A percentile compares a stretch with the other conserved stretches of the same genome.
Conservation (phyloP, 2,888 invertebrate genomes). For the Drosophila infuscata region DNA sequence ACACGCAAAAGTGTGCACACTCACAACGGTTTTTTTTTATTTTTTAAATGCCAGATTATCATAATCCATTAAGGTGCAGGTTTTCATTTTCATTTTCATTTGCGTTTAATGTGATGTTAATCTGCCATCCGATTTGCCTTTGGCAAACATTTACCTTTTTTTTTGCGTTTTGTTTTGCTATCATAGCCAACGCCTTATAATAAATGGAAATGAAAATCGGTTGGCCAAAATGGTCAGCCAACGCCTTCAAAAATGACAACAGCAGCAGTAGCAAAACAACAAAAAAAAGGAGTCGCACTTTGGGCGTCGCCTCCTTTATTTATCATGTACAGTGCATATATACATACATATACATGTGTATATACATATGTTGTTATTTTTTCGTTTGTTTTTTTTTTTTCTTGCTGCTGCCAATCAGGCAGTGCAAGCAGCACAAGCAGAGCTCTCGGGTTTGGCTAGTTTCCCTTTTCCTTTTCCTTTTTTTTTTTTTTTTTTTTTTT, state of each 20-base stretch:
- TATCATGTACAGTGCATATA: slow-evolving; percentile 35
- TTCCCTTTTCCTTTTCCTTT: slow-evolving; percentile 44
- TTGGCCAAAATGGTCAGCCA: slow-evolving; percentile 54
- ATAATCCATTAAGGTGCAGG: slow-evolving; percentile 33
- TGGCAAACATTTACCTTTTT: slow-evolving; percentile 52
- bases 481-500: neutral
- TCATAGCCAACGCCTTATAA: slow-evolving; percentile 53
- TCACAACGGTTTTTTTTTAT: slow-evolving; percentile 22
- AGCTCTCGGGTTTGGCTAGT: slow-evolving; percentile 34
- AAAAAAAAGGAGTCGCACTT: slow-evolving; percentile 46
- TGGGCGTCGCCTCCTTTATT: slow-evolving; percentile 56
- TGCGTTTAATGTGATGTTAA: slow-evolving; percentile 67
- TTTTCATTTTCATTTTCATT: slow-evolving; percentile 37
- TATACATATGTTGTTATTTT: slow-evolving; percentile 10
- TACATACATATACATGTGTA: neutral
- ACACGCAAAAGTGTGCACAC: neutral
- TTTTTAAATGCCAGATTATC: slow-evolving; percentile 44
- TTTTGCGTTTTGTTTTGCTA: slow-evolving; percentile 4
- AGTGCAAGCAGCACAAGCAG: neutral
- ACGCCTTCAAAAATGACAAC: slow-evolving; percentile 64
- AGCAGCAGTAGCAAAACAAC: slow-evolving; percentile 14
- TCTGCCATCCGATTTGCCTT: slow-evolving; percentile 73
- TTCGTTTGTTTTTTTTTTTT: neutral
- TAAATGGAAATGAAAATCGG: slow-evolving; percentile 48
- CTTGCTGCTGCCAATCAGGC: slow-evolving; percentile 25